Evolutionary conservation across 2,113 vertebrate genomes (phyloP).

Genomic region (Australoheros scitulus): DNA sequence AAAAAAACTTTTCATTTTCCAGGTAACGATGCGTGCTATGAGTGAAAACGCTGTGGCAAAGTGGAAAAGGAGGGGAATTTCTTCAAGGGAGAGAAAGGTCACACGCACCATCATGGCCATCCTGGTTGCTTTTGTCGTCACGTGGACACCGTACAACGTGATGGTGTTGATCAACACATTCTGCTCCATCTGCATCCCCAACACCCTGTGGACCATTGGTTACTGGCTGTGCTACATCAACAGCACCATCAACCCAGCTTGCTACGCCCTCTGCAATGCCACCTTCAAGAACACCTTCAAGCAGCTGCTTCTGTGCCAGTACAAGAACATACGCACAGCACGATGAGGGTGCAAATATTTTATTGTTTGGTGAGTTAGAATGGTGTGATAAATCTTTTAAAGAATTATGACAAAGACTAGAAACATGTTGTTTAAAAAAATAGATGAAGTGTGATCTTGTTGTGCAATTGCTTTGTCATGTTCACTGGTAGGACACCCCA

Average conservation of each 20-base stretch:
- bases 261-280: slow-evolving; percentile 95
- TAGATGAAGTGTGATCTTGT: slow-evolving; percentile 17
- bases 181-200: slow-evolving; percentile 89
- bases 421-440: neutral
- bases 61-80: slow-evolving; percentile 83
- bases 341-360: slow-evolving; percentile 68
- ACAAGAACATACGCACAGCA: slow-evolving; percentile 92
- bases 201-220: slow-evolving; percentile 91
- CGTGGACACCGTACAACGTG: slow-evolving; percentile 98
- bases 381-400: slow-evolving; percentile 1
- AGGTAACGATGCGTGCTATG: slow-evolving; percentile 79
- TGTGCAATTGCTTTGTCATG: slow-evolving; percentile 5
- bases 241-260: slow-evolving; percentile 96
- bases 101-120: slow-evolving; percentile 98
- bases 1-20: neutral
- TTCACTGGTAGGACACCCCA: neutral
- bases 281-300: slow-evolving; percentile 99
- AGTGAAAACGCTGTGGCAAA: slow-evolving; percentile 83
- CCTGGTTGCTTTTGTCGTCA: slow-evolving; percentile 83
- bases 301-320: slow-evolving; percentile 94
- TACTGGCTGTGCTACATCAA: slow-evolving; percentile 94
- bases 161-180: slow-evolving; percentile 99
- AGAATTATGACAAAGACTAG: neutral
- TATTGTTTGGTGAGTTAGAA: neutral
- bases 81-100: slow-evolving; percentile 94